Evolutionary conservation across 2,113 vertebrate genomes (phyloP).

Genomic region (Serinus canaria): DNA sequence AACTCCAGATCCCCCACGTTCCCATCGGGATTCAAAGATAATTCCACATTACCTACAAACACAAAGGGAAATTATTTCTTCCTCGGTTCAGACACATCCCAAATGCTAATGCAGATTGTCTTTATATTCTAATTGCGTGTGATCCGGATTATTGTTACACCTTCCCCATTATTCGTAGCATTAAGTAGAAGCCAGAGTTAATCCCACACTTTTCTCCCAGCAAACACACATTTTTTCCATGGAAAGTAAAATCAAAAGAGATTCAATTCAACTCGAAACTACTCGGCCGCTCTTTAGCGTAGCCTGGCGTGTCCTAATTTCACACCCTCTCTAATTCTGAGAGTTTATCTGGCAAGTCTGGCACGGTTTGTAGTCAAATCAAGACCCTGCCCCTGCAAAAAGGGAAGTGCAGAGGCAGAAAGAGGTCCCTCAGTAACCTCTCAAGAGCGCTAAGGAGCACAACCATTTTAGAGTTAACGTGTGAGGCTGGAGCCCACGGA

Average conservation of each 20-base stretch:
- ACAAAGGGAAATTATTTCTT: background rate
- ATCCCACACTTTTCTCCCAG: background rate
- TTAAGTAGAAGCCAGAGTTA: background rate
- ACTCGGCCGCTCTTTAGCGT: fast-evolving
- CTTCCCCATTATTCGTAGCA: fast-evolving
- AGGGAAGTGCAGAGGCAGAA: background rate
- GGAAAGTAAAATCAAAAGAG: background rate
- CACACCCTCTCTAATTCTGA: background rate
- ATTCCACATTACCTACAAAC: background rate
- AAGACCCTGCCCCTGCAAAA: background rate
- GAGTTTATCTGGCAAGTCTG: background rate
- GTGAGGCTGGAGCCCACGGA: background rate
- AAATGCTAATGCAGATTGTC: fast-evolving
- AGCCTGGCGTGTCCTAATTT: background rate
- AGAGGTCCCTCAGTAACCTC: background rate
- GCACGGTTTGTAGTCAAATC: background rate
- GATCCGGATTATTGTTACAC: background rate
- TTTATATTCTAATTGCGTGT: background rate
- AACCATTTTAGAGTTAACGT: background rate
- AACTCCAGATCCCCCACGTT: too few species aligned
- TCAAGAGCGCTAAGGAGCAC: background rate
- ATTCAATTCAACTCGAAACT: slow-evolving; percentile 9
- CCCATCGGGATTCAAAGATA: background rate
- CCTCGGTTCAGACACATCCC: background rate
- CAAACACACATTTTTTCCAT: background rate